A percentile compares a stretch with the other conserved stretches of the same genome.
Conservation (phyloP, 2,888 invertebrate genomes). For the Emmelina monodactyla region DNA sequence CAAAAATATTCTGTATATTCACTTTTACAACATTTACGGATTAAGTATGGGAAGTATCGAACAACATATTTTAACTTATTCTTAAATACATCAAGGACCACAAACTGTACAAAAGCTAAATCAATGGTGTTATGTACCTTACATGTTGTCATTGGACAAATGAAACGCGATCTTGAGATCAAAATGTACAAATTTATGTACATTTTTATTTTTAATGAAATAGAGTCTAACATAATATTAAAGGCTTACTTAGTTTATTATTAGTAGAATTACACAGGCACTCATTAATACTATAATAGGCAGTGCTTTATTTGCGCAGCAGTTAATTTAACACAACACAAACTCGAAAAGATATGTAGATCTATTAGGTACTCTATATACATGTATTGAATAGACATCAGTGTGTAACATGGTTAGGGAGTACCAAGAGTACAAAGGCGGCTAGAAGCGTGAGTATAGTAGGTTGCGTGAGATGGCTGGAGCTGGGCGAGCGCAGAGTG, state of each 20-base stretch:
- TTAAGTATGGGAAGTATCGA: no score
- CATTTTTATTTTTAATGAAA: no score
- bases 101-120: slow-evolving; percentile 60
- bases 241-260: slow-evolving; percentile 23
- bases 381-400: slow-evolving; percentile 4
- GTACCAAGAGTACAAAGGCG: slow-evolving; percentile 19
- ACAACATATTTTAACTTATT: slow-evolving; percentile 1
- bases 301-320: slow-evolving; percentile 56
- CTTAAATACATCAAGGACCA: slow-evolving; percentile 33
- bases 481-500: slow-evolving; percentile 46
- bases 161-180: slow-evolving; percentile 63
- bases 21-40: no score
- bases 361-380: slow-evolving; percentile 2
- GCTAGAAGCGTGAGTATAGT: slow-evolving; percentile 14
- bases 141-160: slow-evolving; percentile 42
- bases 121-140: slow-evolving; percentile 65
- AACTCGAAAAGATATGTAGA: slow-evolving; percentile 39
- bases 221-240: no score
- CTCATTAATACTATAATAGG: slow-evolving; percentile 48
- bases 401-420: slow-evolving; percentile 17
- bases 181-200: slow-evolving; percentile 49
- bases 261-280: slow-evolving; percentile 7
- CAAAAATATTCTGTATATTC: no score
- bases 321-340: no score
- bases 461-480: no score